phyloP scores from a whole-genome alignment of 2,888 invertebrate genomes.

The Agriotes lineatus region DNA sequence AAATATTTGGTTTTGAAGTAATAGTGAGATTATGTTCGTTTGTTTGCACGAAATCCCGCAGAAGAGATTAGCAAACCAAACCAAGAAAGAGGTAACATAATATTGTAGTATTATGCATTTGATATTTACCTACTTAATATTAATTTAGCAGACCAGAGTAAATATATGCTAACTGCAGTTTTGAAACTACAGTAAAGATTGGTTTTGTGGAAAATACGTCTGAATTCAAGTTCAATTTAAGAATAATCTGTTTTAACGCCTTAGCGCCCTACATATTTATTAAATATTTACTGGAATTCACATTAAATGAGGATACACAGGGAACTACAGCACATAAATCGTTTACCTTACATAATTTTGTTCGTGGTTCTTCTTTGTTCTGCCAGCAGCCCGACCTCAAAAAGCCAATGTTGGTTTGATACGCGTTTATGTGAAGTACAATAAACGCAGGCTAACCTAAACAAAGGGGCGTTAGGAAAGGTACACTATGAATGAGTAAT shows the following conservation, averaged over 20 bases:
- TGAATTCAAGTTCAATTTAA: no score
- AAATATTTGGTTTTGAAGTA: no score
- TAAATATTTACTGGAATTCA: neutral
- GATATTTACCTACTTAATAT: no score
- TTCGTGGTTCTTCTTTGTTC: neutral
- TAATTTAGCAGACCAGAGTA: no score
- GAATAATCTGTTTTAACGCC: neutral
- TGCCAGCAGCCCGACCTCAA: neutral
- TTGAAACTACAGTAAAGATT: no score
- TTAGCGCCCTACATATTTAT: neutral
- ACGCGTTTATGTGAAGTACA: slow-evolving; percentile 24
- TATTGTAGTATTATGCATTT: no score
- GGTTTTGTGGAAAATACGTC: no score
- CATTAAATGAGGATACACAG: neutral
- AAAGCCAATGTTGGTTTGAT: neutral
- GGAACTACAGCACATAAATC: neutral
- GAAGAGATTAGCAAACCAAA: no score
- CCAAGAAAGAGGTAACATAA: no score
- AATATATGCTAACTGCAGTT: no score
- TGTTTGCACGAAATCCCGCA: no score
- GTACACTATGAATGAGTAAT: slow-evolving; percentile 31
- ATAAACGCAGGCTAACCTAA: slow-evolving; percentile 24
- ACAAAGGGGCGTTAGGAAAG: slow-evolving; percentile 29
- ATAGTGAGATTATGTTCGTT: no score
- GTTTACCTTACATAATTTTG: slow-evolving; percentile 6